A percentile compares a stretch with the other conserved stretches of the same genome.
phyloP scores from a whole-genome alignment of 2,888 invertebrate genomes.

The Chrysolina haemoptera region DNA sequence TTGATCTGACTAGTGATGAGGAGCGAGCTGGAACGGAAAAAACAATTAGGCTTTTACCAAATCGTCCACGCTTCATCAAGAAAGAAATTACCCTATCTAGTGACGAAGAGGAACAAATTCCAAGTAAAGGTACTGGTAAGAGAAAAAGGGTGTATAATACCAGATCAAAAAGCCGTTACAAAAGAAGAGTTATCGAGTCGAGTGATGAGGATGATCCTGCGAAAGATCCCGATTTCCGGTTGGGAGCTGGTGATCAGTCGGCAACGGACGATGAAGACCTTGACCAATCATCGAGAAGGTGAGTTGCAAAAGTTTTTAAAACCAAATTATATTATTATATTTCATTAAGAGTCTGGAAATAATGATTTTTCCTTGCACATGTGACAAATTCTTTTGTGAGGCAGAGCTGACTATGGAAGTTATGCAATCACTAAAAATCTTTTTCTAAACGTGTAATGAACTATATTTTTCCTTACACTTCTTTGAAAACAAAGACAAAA shows the following conservation, averaged over 20 bases:
- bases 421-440: no score
- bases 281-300: not conserved
- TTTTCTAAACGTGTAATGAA: no score
- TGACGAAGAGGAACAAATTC: not conserved
- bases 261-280: constrained; percentile 1
- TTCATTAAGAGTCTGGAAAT: no score
- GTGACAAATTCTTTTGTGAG: no score
- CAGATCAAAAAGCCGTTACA: not conserved
- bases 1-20: not conserved
- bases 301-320: not conserved
- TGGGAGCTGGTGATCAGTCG: not conserved
- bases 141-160: constrained; percentile 21
- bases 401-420: no score
- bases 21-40: not conserved
- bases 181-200: not conserved
- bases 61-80: not conserved
- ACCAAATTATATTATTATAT: no score
- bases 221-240: constrained; percentile 20
- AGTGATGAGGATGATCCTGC: constrained; percentile 1
- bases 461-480: no score
- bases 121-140: not conserved
- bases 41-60: not conserved
- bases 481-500: no score
- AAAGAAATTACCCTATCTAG: not conserved
- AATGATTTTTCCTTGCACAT: no score